These are phyloP conservation scores for Micromussa lordhowensis DNA, from an alignment of 92 coral and sea anemone genomes.

Conservation along the genomic window DNA sequence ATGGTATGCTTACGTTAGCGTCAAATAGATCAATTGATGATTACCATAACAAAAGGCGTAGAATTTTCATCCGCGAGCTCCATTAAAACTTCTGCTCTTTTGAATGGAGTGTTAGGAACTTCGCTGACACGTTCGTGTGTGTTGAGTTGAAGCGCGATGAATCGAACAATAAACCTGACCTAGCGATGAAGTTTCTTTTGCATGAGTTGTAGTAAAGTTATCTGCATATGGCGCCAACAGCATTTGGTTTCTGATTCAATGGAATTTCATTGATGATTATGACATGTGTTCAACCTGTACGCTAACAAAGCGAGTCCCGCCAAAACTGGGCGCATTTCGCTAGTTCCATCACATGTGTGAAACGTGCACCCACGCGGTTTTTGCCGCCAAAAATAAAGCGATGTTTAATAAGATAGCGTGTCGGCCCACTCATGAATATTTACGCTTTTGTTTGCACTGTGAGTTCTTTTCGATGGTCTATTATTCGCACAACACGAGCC, in stretches of 20 bases:
- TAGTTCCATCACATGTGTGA: conserved; percentile 81
- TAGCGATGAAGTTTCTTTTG: neutral
- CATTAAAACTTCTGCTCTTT: neutral
- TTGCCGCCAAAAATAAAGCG: conserved; percentile 90
- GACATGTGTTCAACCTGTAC: conserved; percentile 60
- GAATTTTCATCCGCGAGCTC: conserved; percentile 33
- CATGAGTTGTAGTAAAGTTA: neutral
- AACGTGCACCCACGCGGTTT: conserved; percentile 79
- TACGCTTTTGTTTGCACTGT: conserved; percentile 34
- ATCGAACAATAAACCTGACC: neutral
- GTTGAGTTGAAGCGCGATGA: neutral
- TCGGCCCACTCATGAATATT: conserved; percentile 51
- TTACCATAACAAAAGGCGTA: conserved; percentile 39
- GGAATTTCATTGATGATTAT: conserved; percentile 43
- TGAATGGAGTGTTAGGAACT: neutral
- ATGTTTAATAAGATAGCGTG: conserved; percentile 80
- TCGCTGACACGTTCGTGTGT: neutral
- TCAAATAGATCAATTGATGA: conserved; percentile 10
- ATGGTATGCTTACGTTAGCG: conserved; percentile 44
- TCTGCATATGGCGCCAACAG: conserved; percentile 24
- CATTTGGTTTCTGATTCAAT: conserved; percentile 20
- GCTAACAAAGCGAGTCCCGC: conserved; percentile 58
- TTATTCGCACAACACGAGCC: conserved; percentile 34
- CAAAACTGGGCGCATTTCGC: conserved; percentile 45
- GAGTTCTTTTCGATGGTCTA: conserved; percentile 48